phyloP scores from a whole-genome alignment of 2,113 vertebrate genomes.

The Felis catus region DNA sequence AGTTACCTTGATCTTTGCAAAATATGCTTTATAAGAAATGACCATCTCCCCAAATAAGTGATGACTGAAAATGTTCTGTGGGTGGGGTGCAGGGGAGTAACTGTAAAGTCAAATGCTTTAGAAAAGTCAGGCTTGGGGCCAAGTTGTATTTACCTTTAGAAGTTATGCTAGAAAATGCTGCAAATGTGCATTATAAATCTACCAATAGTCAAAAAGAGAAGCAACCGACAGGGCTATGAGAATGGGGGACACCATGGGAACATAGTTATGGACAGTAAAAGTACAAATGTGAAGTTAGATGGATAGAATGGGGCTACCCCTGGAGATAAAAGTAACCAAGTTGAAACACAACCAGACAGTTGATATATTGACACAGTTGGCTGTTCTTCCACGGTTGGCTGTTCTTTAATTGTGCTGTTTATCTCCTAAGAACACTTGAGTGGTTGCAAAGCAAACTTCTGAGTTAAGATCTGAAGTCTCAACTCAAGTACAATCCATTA shows the following conservation, averaged over 20 bases:
- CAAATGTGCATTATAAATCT: not conserved
- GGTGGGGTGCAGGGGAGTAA: not conserved
- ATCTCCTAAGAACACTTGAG: constrained; percentile 28
- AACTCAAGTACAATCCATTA: not conserved
- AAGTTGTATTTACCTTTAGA: not conserved
- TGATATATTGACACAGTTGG: not conserved
- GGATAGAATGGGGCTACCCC: not conserved
- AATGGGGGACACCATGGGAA: not conserved
- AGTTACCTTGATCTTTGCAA: not conserved
- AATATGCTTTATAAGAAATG: constrained; percentile 6
- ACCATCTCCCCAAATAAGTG: not conserved
- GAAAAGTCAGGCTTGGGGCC: not conserved
- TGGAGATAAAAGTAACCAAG: not conserved
- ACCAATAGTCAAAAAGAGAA: not conserved
- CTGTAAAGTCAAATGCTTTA: not conserved
- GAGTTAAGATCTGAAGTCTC: constrained; percentile 11
- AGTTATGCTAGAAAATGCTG: not conserved
- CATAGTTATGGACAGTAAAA: not conserved
- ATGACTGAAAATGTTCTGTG: not conserved
- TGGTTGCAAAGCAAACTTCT: constrained; percentile 13
- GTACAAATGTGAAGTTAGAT: not conserved
- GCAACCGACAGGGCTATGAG: not conserved
- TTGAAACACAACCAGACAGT: not conserved
- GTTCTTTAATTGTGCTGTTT: constrained; percentile 9
- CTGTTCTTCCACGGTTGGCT: not conserved